Base-by-base conservation (phyloP, 2,888 invertebrate genomes). In the Archaeoteleia sp. region DNA sequence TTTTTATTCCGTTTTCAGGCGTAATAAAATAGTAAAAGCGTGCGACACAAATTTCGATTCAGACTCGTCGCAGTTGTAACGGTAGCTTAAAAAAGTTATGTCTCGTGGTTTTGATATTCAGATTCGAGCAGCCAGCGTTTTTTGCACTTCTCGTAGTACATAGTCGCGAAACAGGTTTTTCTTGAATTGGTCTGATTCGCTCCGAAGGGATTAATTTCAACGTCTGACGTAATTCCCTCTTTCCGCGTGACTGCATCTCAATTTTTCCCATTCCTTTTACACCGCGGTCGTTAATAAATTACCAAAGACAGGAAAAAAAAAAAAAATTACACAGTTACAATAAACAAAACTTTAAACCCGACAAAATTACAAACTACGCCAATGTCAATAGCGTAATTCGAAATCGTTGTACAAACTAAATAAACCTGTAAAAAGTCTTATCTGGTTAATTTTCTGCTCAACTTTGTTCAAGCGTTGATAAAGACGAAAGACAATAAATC, bases 171-270 rank as follows among this genome's bases (percentile, higher is more conserved):
- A 51, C 49, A 15, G 39, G 39, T 51, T 51, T 30, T 27, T 13
- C 39, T 30, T 7, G 10, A 51, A 51, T 39, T 29, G 8, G 29
- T 29, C 29, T 12, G 20, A 17, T 27, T 29, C 17, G 39, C 39
- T 27, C 25, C 25, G 17, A 51, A 14, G 39, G 39, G 17, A 30
- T 51, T 39, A 39, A 51, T 51, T 39, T 29, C 49, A 29, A 25
- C 39, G 29, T 10, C 29, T 51, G 49, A 51, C 39, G 49, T 51
- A 51, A 51, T 39, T 51, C 30, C 17, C 9, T 39, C 37, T 25
- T 35, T 34, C 37, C 15, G 27, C 27, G 49, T 48, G 49, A 48
- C 9, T 49, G 29, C 29, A 29, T n/a, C 9, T 4, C 9, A 2
- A 29, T n/a, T 4, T n/a, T n/a, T 29, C 29, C 7, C 9, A 29